phyloP scores from a whole-genome alignment of 2,888 invertebrate genomes.

The Hirtodrosophila trivittata region DNA sequence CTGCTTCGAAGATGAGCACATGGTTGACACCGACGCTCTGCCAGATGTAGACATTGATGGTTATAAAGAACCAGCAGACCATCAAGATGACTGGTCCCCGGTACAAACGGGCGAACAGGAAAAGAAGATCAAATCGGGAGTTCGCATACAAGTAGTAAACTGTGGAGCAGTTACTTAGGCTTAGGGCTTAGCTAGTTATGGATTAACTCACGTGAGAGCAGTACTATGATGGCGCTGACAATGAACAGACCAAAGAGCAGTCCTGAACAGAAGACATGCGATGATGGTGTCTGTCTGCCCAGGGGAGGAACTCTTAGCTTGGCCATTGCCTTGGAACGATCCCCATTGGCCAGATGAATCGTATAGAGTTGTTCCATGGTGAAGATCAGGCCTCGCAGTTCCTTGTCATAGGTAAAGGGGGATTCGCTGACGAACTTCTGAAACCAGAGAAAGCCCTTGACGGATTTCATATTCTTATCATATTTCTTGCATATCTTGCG shows the following conservation, averaged over 20 bases:
- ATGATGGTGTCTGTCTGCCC: constrained; percentile 91
- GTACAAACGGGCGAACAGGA: constrained; percentile 89
- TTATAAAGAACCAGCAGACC: constrained; percentile 95
- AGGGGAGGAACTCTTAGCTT: constrained; percentile 96
- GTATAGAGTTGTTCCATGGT: constrained; percentile 95
- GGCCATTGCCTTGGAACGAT: constrained; percentile 98
- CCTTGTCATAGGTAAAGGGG: constrained; percentile 79
- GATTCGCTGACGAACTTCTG: constrained; percentile 90
- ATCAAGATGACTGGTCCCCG: constrained; percentile 95
- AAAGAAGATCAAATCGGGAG: constrained; percentile 21
- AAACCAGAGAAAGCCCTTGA: constrained; percentile 94
- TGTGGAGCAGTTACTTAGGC: too few relatives aligned
- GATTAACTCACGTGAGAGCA: constrained; percentile 91
- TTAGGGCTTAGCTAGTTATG: too few relatives aligned
- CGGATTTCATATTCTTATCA: constrained; percentile 92
- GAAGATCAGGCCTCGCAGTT: constrained; percentile 85
- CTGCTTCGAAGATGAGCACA: constrained; percentile 96
- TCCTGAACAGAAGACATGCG: constrained; percentile 97
- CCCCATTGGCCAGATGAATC: constrained; percentile 92
- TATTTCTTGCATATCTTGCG: constrained; percentile 99
- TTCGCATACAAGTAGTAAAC: too few relatives aligned
- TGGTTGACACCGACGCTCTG: constrained; percentile 97
- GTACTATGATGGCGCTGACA: constrained; percentile 91
- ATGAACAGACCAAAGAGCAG: constrained; percentile 95
- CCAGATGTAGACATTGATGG: constrained; percentile 97